These are phyloP conservation scores for Malacosoma neustria DNA, from an alignment of 2,888 invertebrate species.

Conservation along the genomic window DNA sequence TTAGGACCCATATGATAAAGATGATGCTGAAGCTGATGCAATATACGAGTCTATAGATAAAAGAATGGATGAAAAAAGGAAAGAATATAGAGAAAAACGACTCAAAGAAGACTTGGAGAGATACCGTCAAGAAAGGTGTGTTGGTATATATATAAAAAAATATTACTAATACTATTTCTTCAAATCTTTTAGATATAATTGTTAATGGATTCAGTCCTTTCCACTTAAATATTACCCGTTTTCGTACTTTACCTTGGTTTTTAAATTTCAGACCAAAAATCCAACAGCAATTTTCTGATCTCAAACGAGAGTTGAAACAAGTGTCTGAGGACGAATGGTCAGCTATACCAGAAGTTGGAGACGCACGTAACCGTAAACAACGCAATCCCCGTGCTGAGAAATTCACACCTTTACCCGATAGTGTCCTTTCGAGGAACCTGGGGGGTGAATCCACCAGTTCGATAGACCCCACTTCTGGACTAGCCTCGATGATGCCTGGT, in stretches of 20 bases:
- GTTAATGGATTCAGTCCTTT: too few species aligned
- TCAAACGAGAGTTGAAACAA: conserved; percentile 89
- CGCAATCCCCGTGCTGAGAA: conserved; percentile 96
- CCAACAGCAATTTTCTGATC: conserved; percentile 98
- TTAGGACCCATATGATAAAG: conserved; percentile 98
- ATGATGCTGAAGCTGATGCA: conserved; percentile 99
- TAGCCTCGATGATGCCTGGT: conserved; percentile 92
- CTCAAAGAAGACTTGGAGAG: conserved; percentile 95
- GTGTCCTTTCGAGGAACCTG: conserved; percentile 89
- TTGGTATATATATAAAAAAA: too few species aligned
- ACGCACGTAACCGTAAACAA: conserved; percentile 96
- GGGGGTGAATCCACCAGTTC: conserved; percentile 87
- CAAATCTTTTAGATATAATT: too few species aligned
- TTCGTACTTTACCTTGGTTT: too few species aligned
- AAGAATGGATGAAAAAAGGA: conserved; percentile 98
- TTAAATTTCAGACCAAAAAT: conserved; percentile 87
- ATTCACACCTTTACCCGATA: conserved; percentile 98
- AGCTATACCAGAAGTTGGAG: conserved; percentile 99
- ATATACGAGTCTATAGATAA: conserved; percentile 99
- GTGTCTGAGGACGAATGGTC: conserved; percentile 97
- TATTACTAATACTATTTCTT: too few species aligned
- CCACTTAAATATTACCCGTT: too few species aligned
- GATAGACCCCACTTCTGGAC: conserved; percentile 89
- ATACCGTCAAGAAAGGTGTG: conserved; percentile 92
- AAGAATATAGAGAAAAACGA: conserved; percentile 93